Conservation (phyloP, 64 coral and sea anemone species). For the Acropora yongei region DNA sequence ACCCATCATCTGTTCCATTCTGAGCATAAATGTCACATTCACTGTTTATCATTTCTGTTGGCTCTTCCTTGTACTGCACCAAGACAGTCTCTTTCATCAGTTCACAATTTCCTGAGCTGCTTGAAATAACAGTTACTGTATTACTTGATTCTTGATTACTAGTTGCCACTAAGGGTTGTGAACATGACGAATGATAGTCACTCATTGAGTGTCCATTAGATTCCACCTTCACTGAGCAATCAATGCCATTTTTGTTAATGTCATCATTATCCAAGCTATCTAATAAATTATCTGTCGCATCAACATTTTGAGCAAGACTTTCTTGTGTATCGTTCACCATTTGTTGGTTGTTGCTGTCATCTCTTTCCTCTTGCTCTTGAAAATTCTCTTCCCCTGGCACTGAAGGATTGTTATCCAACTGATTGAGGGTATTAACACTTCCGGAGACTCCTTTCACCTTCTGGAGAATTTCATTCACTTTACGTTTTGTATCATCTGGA, state of each 20-base stretch:
- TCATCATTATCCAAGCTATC: neutral
- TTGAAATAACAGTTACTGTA: neutral
- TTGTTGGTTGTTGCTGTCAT: neutral
- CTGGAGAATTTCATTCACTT: slow-evolving; percentile 91
- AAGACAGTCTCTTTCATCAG: slow-evolving; percentile 8
- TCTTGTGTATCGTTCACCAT: neutral
- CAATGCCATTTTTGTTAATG: neutral
- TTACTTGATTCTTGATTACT: neutral
- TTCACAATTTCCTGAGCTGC: neutral
- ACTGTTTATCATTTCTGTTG: slow-evolving; percentile 1
- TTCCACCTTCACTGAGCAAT: neutral
- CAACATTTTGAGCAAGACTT: neutral
- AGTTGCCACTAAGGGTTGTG: slow-evolving; percentile 1
- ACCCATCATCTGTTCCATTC: slow-evolving; percentile 16
- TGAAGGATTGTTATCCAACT: neutral
- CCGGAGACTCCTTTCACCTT: slow-evolving; percentile 74
- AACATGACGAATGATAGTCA: neutral
- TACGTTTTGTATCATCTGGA: slow-evolving; percentile 82
- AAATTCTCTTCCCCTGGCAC: neutral
- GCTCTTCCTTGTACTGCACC: neutral
- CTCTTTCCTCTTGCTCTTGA: neutral
- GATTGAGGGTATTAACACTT: slow-evolving; percentile 22
- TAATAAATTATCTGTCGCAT: neutral
- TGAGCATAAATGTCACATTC: neutral
- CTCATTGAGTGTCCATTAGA: neutral